phyloP scores from a whole-genome alignment of 2,888 invertebrate species.

The Dicycla oo region DNA sequence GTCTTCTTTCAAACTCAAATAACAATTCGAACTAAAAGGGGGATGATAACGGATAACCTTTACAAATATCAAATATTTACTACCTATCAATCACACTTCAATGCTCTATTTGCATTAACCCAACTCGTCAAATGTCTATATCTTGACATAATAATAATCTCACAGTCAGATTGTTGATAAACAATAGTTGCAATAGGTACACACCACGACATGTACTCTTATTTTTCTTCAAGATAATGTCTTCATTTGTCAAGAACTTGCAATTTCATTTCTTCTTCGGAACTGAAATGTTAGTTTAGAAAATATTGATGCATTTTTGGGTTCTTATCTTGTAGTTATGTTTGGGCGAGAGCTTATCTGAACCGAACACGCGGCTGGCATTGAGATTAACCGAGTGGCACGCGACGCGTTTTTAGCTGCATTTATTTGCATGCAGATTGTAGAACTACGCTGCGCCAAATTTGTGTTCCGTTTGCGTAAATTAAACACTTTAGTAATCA shows the following conservation, averaged over 20 bases:
- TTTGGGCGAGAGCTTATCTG: slow-evolving; percentile 16
- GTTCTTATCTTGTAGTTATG: slow-evolving; percentile 13
- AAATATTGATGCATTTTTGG: slow-evolving; percentile 27
- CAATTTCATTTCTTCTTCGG: slow-evolving; percentile 52
- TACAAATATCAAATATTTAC: slow-evolving; percentile 23
- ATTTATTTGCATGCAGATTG: background rate
- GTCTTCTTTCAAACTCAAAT: too few relatives aligned
- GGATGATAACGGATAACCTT: too few relatives aligned
- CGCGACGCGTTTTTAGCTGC: background rate
- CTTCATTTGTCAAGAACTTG: slow-evolving; percentile 5
- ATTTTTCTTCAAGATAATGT: slow-evolving; percentile 23
- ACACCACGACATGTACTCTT: slow-evolving; percentile 16
- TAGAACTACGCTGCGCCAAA: background rate
- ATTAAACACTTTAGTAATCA: background rate
- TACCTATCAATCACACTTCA: slow-evolving; percentile 29
- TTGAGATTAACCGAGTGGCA: slow-evolving; percentile 11
- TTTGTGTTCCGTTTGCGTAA: too few relatives aligned
- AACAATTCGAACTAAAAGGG: too few relatives aligned
- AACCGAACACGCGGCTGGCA: background rate
- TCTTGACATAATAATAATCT: slow-evolving; percentile 42
- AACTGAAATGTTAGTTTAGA: slow-evolving; percentile 50
- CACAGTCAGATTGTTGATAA: slow-evolving; percentile 43
- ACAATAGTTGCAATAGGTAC: slow-evolving; percentile 6
- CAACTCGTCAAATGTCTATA: slow-evolving; percentile 20
- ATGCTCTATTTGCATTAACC: slow-evolving; percentile 27